Percentiles rank a stretch among this genome's conserved stretches.
Evolutionary conservation across 2,797 vertebrate genomes (phyloP).

Genomic region (Streptopelia turtur): DNA sequence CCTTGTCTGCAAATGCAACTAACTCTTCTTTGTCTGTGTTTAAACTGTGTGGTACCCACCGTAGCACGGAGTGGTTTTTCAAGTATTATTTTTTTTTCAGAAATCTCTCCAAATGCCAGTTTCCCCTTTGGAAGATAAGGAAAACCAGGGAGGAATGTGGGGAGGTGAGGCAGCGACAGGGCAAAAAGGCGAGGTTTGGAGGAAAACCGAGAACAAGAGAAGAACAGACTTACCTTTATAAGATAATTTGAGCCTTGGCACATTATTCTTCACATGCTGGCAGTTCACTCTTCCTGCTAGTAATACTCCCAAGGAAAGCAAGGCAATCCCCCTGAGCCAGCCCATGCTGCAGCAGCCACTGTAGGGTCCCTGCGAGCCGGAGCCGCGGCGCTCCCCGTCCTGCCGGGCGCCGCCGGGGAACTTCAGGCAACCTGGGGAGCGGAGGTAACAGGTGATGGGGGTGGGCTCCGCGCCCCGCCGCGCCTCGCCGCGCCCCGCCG

Average conservation of each 20-base stretch:
- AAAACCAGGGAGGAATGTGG: not conserved
- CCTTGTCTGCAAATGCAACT: constrained; percentile 64
- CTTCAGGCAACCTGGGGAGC: constrained; percentile 78
- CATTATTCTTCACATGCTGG: constrained; percentile 88
- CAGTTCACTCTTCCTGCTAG: constrained; percentile 79
- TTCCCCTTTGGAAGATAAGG: not conserved
- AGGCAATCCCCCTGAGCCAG: constrained; percentile 83
- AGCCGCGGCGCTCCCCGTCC: constrained; percentile 74
- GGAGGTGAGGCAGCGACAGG: not conserved
- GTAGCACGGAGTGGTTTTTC: not conserved
- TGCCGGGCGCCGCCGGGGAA: constrained; percentile 74
- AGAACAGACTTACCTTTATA: constrained; percentile 89
- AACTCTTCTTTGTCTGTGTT: constrained; percentile 80
- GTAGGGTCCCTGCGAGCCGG: constrained; percentile 72
- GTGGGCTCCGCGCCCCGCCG: constrained; percentile 74
- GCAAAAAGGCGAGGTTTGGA: constrained; percentile 6
- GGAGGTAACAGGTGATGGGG: constrained; percentile 84
- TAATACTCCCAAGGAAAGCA: constrained; percentile 85
- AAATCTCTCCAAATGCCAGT: not conserved
- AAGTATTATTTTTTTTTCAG: not conserved
- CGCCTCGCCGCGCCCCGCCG: constrained; percentile 37
- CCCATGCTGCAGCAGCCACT: constrained; percentile 85
- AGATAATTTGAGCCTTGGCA: constrained; percentile 91
- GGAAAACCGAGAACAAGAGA: constrained; percentile 23
- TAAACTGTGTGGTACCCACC: constrained; percentile 61